Conservation (phyloP, 2,113 vertebrate species). For the Tachysurus fulvidraco region DNA sequence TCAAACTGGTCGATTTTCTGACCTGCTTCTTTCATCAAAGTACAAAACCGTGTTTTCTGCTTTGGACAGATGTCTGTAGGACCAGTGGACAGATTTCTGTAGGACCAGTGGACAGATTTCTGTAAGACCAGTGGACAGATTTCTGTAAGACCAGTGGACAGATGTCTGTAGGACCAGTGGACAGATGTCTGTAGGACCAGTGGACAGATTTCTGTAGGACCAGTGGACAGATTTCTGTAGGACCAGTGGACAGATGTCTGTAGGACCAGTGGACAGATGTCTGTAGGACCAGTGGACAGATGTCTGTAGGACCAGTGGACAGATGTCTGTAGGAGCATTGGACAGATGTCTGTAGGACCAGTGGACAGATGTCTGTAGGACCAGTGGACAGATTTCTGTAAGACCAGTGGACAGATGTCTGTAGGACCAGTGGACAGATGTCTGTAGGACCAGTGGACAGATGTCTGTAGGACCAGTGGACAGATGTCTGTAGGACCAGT, state of each 20-base stretch:
- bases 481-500: neutral
- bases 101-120: neutral
- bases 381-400: no score
- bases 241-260: neutral
- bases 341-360: neutral
- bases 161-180: no score
- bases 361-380: neutral
- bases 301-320: neutral
- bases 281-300: no score
- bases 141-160: no score
- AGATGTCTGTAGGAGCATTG: no score
- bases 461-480: neutral
- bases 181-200: no score
- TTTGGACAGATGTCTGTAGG: neutral
- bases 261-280: no score
- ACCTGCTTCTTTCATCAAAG: conserved; percentile 29
- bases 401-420: no score
- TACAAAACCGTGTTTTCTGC: neutral
- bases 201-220: no score
- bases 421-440: no score
- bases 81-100: neutral
- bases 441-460: no score
- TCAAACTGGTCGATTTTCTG: conserved; percentile 37
- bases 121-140: neutral
- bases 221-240: neutral